Percentiles rank a stretch among this genome's conserved stretches.
phyloP scores from a whole-genome alignment of 2,888 invertebrate genomes.

The Netelia fuscicornis region DNA sequence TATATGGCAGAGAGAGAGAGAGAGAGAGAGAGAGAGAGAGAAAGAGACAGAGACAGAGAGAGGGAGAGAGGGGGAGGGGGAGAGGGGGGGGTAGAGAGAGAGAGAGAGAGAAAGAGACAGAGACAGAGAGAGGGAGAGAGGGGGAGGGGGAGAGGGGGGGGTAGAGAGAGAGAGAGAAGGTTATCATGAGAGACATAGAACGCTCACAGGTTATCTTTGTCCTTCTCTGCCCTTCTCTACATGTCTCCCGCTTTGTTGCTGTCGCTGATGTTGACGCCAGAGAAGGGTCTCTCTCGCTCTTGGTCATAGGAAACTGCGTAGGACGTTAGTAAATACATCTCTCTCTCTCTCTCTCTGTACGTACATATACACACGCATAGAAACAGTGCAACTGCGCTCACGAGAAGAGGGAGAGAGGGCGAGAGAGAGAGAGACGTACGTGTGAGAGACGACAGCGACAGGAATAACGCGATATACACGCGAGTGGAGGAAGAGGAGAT shows the following conservation, averaged over 20 bases:
- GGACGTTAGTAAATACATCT: neutral
- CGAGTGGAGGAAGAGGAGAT: constrained; percentile 28
- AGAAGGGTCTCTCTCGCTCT: constrained; percentile 21
- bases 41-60: neutral
- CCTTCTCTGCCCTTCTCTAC: neutral
- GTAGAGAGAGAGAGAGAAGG: neutral
- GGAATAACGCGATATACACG: constrained; percentile 26
- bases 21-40: neutral
- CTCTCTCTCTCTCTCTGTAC: neutral
- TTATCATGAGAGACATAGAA: constrained; percentile 24
- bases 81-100: too few relatives aligned
- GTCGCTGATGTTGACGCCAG: constrained; percentile 7
- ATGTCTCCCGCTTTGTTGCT: neutral
- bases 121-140: neutral
- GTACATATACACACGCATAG: neutral
- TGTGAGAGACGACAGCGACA: neutral
- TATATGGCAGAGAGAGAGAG: neutral
- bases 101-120: neutral
- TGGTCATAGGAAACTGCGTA: constrained; percentile 13
- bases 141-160: neutral
- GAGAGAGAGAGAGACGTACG: constrained; percentile 6
- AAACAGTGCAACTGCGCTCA: constrained; percentile 1
- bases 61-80: too few relatives aligned
- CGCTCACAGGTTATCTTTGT: neutral
- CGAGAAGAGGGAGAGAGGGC: constrained; percentile 26